Percentiles rank a stretch among this genome's conserved stretches.
Evolutionary conservation across 2,113 vertebrate genomes (phyloP).

Genomic region (Lagenorhynchus albirostris): DNA sequence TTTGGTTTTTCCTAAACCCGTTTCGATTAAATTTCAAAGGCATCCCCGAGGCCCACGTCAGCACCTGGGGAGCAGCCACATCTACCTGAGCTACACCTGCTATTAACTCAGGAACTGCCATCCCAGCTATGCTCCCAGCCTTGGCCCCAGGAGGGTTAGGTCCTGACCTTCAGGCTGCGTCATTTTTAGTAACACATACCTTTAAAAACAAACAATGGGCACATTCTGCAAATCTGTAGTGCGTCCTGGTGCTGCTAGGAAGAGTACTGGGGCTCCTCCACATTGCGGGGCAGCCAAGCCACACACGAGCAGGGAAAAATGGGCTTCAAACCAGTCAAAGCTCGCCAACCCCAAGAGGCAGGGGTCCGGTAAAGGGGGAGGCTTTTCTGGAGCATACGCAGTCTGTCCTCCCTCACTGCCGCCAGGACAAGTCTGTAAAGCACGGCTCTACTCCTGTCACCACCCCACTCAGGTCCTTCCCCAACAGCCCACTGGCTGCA

Average conservation of each 20-base stretch:
- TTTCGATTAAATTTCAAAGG: neutral
- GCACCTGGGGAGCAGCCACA: neutral
- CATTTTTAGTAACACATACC: neutral
- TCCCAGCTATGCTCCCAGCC: neutral
- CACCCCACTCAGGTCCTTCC: neutral
- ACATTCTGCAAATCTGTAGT: neutral
- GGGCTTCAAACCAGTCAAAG: neutral
- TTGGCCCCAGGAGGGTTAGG: neutral
- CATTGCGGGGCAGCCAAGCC: neutral
- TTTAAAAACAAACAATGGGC: neutral
- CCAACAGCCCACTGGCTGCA: neutral
- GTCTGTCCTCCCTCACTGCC: neutral
- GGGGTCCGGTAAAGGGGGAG: neutral
- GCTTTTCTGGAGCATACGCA: neutral
- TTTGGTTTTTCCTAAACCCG: neutral
- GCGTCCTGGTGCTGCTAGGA: neutral
- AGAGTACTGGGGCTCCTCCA: rapidly evolving
- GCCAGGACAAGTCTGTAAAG: too few species aligned
- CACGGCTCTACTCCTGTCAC: neutral
- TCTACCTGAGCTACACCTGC: neutral
- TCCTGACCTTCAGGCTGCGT: neutral
- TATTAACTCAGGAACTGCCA: neutral
- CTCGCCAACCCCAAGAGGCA: neutral
- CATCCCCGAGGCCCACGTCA: neutral
- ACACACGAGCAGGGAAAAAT: neutral